Evolutionary conservation across 1,140 invertebrate genomes (phyloP).

Genomic region (Euura saliciscinereae): DNA sequence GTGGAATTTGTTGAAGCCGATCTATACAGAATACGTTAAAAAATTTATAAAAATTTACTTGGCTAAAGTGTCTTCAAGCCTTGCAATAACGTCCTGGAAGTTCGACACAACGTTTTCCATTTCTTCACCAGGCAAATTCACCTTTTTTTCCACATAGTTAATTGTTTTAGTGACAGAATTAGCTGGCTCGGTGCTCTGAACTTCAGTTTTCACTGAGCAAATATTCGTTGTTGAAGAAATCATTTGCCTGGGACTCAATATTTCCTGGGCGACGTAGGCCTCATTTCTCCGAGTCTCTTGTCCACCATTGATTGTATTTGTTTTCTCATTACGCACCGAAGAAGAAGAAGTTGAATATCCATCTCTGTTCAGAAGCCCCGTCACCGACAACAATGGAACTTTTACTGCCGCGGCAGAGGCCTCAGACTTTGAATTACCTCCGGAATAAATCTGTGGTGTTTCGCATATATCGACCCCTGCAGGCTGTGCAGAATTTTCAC

Average conservation of each 20-base stretch:
- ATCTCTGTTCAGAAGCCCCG: too few relatives aligned
- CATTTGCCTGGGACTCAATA: constrained; percentile 21
- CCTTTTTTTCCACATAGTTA: neutral
- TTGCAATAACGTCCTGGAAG: constrained; percentile 19
- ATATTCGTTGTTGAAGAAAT: constrained; percentile 21
- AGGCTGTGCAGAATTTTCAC: neutral
- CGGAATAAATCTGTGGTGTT: neutral
- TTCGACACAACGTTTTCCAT: neutral
- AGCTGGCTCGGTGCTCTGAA: neutral
- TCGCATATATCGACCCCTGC: neutral
- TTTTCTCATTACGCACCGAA: too few relatives aligned
- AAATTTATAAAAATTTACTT: neutral
- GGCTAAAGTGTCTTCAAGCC: constrained; percentile 18
- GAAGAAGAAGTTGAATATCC: neutral
- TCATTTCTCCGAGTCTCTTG: neutral
- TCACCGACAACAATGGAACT: neutral
- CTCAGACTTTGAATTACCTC: neutral
- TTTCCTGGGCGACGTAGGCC: constrained; percentile 20
- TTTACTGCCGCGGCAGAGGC: neutral
- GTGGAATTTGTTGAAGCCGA: neutral
- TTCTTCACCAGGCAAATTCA: neutral
- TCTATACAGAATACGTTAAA: too few relatives aligned
- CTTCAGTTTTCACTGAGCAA: constrained; percentile 13
- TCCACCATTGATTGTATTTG: constrained; percentile 9
- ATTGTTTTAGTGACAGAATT: neutral